Percentiles rank a stretch among this genome's conserved stretches.
Conservation (phyloP, 2,113 vertebrate genomes). For the Chauna torquata region DNA sequence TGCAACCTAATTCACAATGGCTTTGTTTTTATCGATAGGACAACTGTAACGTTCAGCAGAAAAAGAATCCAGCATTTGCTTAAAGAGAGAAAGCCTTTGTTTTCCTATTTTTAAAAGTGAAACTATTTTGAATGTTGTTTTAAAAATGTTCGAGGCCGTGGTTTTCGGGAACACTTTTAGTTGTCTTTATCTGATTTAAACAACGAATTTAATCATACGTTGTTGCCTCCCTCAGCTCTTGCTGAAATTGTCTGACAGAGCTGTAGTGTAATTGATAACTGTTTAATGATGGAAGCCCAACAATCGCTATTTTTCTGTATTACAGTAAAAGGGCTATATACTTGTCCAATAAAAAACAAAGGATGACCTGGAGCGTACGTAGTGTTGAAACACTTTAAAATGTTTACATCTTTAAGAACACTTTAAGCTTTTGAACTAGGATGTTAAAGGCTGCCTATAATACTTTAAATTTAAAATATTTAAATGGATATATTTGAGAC, state of each 20-base stretch:
- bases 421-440: accelerated
- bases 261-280: accelerated
- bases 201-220: background rate
- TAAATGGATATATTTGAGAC: no score
- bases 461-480: no score
- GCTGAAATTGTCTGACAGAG: background rate
- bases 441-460: accelerated
- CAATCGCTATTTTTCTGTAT: background rate
- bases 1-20: accelerated
- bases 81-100: background rate
- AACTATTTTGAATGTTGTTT: background rate
- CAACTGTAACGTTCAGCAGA: accelerated
- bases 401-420: background rate
- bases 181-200: background rate
- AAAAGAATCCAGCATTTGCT: background rate
- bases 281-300: background rate
- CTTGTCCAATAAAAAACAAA: background rate
- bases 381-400: background rate
- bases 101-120: accelerated
- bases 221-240: background rate
- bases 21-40: background rate
- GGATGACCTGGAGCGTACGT: accelerated
- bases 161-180: background rate
- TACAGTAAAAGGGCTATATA: background rate
- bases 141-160: background rate